Base-by-base conservation (phyloP, 2,797 vertebrate species). In the Centroberyx gerrardi region DNA sequence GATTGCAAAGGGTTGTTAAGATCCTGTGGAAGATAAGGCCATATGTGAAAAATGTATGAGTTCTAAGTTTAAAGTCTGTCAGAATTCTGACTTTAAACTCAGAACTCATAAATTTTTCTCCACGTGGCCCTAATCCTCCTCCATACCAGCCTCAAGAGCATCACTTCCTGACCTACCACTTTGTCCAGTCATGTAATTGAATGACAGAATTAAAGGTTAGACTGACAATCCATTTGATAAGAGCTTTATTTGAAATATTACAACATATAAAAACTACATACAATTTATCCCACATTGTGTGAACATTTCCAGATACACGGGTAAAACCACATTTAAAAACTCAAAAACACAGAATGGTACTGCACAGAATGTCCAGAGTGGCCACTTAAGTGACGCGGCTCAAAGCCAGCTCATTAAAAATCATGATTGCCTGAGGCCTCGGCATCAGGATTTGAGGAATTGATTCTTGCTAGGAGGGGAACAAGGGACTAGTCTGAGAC, bases 181-280 rank as follows among this genome's bases (percentile, higher is more conserved):
- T 15, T 15, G 44, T 46, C 44, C 44, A 5, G 44, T 46, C 5
- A 4, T 42, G 10, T 13, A 42, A 46, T 4, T 40, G 1, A 40
- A 40, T 8, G 3, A 15, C 14, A 15, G 14, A 46, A 15, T 5
- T 46, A 46, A 46, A 46, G 13, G 5, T 15, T 1, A 46, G 12
- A 73, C 28, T 70, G 7, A 13, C 22, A 8, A 12, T 64, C 8
- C n/a, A 91, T 92, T 93, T 92, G 68, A 90, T 94, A 94, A 96
- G 96, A 95, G 94, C 95, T 99, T 99, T 98, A 99, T 98, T 99
- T 96, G 95, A 97, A 98, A 98, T 97, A 96, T 97, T 97, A 97
- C 96, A 96, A 96, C 96, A 98, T 98, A 98, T 96, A 98, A 98
- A 98, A 99, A 97, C 97, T 97, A 98, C 97, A 96, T 97, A 97